A percentile compares a stretch with the other conserved stretches of the same genome.
These are phyloP conservation scores for Phaonia tiefii DNA, from an alignment of 2,888 invertebrate species.

Conservation along the genomic window DNA sequence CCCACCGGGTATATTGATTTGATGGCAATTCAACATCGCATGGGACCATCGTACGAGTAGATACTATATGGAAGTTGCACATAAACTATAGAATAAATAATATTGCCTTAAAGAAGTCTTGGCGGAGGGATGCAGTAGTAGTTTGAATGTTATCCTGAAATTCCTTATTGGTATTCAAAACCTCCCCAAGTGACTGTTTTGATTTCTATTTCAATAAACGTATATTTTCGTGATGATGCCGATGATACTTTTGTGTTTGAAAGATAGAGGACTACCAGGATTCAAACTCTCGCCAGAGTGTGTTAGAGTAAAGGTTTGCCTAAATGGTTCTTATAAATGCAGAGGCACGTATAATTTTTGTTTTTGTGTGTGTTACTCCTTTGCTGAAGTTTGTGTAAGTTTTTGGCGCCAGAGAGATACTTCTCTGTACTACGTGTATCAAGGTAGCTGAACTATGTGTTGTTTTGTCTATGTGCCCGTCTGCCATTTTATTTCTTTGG, in stretches of 20 bases:
- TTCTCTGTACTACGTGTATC: constrained; percentile 60
- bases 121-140: not conserved
- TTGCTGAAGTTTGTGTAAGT: not conserved
- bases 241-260: constrained; percentile 31
- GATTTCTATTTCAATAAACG: constrained; percentile 48
- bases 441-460: constrained; percentile 33
- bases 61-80: no score
- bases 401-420: constrained; percentile 43
- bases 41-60: no score
- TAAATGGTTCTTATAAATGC: constrained; percentile 47
- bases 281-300: not conserved
- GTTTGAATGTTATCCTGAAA: no score
- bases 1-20: no score
- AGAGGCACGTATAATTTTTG: constrained; percentile 58
- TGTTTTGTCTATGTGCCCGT: not conserved
- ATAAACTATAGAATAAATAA: no score
- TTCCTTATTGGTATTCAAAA: constrained; percentile 32
- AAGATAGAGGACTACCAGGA: constrained; percentile 35
- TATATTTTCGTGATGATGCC: constrained; percentile 33
- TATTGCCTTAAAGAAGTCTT: no score
- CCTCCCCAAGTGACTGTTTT: constrained; percentile 41
- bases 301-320: not conserved
- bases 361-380: not conserved
- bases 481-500: not conserved
- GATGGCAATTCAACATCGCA: no score